Evolutionary conservation across 2,113 vertebrate genomes (phyloP), one percentile per base, ranked within the genome.

Genomic region (Thermophis baileyi): DNA sequence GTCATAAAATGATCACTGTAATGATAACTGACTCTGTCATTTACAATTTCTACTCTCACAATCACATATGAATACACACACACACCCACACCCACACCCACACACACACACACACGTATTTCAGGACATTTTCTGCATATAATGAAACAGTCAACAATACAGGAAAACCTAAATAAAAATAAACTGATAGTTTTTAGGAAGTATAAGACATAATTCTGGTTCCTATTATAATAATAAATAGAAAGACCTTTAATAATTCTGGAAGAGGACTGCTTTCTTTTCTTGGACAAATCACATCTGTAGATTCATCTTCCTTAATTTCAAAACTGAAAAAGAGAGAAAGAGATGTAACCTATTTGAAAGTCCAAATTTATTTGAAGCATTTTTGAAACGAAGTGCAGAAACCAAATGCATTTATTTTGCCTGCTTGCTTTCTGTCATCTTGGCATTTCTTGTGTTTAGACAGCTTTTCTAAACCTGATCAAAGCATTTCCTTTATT

Each of bases 191-290:
- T 20, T 40, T 81, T 81, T 81, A 40, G 16, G n/a, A 74, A 74
- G 14, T 35, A 74, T 20, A 35, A 74, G n/a, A 81, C 6, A 81
- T 93, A 90, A 87, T 47, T 94, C 91, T 63, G 93, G 22, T 4
- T 94, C 89, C 57, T 89, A 44, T 49, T 89, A 95, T 3, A 95
- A 30, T 16, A 94, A 53, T 93, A 93, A 94, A 94, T 63, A 91
- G 91, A 97, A 96, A 94, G 97, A 98, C 98, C 98, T 98, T 97
- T 93, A 97, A 88, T 89, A 95, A 91, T 89, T 97, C 95, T 95
- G 97, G 95, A 81, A 95, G 96, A 96, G 96, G 95, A 55, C 92
- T 89, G 93, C 93, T 98, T 97, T 97, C 97, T 89, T 97, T 97
- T 95, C 97, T 97, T 93, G 96, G 96, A 94, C 53, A 96, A 95